Evolutionary conservation across 2,797 vertebrate species (phyloP).

Genomic region (Vespertilio murinus): DNA sequence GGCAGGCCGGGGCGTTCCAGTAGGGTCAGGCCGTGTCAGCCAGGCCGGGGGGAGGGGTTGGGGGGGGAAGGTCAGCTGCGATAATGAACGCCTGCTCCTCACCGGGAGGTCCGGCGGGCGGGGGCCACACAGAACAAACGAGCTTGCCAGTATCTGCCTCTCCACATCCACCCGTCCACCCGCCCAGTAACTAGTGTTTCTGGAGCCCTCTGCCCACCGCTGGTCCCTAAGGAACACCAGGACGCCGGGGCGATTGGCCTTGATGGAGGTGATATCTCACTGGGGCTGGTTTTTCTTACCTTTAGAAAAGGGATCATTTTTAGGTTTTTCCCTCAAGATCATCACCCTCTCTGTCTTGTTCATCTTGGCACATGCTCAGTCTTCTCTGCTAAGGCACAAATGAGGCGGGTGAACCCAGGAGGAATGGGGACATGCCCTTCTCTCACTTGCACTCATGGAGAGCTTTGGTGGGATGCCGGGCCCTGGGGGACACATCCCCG

Average conservation of each 20-base stretch:
- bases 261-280: background rate
- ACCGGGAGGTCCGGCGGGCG: background rate
- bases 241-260: background rate
- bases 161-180: background rate
- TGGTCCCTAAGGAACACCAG: background rate
- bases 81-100: background rate
- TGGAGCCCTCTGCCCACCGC: fast-evolving
- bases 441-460: background rate
- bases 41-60: background rate
- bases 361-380: background rate
- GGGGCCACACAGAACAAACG: background rate
- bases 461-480: fast-evolving
- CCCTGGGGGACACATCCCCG: background rate
- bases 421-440: background rate
- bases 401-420: background rate
- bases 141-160: background rate
- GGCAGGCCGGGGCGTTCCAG: background rate
- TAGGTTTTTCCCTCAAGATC: background rate
- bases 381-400: background rate
- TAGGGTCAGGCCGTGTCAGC: background rate
- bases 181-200: background rate
- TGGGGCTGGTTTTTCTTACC: background rate
- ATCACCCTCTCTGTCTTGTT: background rate
- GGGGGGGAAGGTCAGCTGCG: background rate
- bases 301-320: background rate